Evolutionary conservation across 1,140 invertebrate genomes (phyloP), one percentile per base, ranked within the genome.

Genomic region (Aphelinus atriplicis): DNA sequence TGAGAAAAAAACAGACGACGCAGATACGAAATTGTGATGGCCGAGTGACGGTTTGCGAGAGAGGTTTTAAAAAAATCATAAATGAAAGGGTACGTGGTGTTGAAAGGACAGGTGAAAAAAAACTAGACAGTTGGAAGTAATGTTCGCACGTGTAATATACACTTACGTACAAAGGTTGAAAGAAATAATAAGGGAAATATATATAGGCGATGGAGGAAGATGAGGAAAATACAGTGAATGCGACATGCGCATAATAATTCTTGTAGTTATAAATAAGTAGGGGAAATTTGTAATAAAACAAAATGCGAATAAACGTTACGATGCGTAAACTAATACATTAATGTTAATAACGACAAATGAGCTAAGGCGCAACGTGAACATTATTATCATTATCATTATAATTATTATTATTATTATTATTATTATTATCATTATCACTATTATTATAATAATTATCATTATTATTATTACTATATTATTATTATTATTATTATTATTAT

Each of bases 91-190:
- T 66, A 60, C 55, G 48, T n/a, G 10, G 26, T 26, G 26, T 26
- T 26, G 26, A 26, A 26, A 26, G 26, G 26, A 26, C 26, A 26
- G 0, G 26, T 6, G 60, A 26, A 68, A 68, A 65, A 3, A 47
- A 72, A 51, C 48, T 45, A 55, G 70, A 63, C 79, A 78, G 78
- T 75, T 81, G 81, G 80, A 83, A 82, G 80, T 83, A 82, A 82
- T 84, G 78, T 84, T 84, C 80, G 80, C 80, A 80, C 76, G 76
- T 77, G 75, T 73, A 73, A 73, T 73, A 77, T 73, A 77, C 69
- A 68, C 70, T 77, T 77, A 77, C 72, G 80, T 83, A 81, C 82
- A 81, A 82, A 80, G 75, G 77, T 53, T 73, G 63, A 74, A 78
- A 75, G 53, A 75, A 75, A 68, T 71, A 75, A 73, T 73, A 48